phyloP scores from a whole-genome alignment of 1,140 invertebrate genomes.

The Zaprionus kolodkinae region DNA sequence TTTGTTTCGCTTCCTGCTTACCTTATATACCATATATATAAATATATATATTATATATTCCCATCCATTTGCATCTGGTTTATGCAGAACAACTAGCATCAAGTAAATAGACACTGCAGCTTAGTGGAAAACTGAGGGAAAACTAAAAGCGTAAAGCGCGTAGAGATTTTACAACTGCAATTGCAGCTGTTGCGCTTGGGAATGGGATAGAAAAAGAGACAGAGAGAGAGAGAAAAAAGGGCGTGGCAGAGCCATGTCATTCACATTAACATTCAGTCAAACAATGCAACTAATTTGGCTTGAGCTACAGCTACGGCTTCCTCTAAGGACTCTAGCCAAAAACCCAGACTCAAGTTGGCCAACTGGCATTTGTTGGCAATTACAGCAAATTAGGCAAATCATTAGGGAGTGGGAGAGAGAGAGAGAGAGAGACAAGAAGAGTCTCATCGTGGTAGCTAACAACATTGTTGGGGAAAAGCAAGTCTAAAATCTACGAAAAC shows the following conservation, averaged over 20 bases:
- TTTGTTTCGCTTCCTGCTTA: neutral
- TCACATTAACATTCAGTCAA: slow-evolving; percentile 38
- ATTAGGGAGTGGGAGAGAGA: slow-evolving; percentile 44
- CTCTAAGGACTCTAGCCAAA: neutral
- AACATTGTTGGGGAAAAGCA: slow-evolving; percentile 7
- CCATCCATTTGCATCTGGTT: slow-evolving; percentile 17
- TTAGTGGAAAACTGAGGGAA: slow-evolving; percentile 14
- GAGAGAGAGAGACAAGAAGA: neutral
- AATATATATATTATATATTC: neutral
- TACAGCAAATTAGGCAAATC: slow-evolving; percentile 70
- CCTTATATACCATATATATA: neutral
- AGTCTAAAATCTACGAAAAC: slow-evolving; percentile 23
- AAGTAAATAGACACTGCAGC: slow-evolving; percentile 25
- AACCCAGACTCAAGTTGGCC: slow-evolving; percentile 11
- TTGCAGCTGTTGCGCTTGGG: slow-evolving; percentile 29
- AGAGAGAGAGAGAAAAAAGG: neutral
- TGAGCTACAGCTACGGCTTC: neutral
- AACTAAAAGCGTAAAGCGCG: neutral
- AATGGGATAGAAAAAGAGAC: neutral
- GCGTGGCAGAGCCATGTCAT: slow-evolving; percentile 4
- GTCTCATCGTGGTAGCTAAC: neutral
- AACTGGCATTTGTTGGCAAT: slow-evolving; percentile 50
- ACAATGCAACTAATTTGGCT: slow-evolving; percentile 69
- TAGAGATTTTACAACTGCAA: neutral
- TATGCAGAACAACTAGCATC: slow-evolving; percentile 5